phyloP scores from a whole-genome alignment of 2,113 vertebrate species.

The Proterorhinus semilunaris region DNA sequence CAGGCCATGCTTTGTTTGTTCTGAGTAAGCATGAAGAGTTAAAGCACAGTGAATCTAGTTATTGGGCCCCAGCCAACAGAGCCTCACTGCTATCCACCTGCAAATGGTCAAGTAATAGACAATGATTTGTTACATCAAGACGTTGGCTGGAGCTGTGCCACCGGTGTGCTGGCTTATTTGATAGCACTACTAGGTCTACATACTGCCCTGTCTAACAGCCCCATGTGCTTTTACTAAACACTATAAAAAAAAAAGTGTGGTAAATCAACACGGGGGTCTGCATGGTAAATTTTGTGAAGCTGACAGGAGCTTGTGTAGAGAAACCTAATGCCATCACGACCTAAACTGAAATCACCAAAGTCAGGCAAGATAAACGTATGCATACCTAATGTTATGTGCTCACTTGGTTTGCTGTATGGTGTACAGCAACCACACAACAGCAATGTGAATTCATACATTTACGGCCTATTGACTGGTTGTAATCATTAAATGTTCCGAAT shows the following conservation, averaged over 20 bases:
- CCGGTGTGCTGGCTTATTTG: slow-evolving; percentile 18
- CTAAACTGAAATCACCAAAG: slow-evolving; percentile 23
- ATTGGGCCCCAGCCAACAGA: neutral
- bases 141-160: slow-evolving; percentile 29
- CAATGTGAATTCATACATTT: no score
- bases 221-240: slow-evolving; percentile 37
- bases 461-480: neutral
- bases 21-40: slow-evolving; percentile 11
- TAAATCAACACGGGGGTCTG: slow-evolving; percentile 60
- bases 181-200: slow-evolving; percentile 32
- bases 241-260: slow-evolving; percentile 44
- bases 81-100: slow-evolving; percentile 20
- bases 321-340: slow-evolving; percentile 34
- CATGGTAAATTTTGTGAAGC: slow-evolving; percentile 49
- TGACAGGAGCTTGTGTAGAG: slow-evolving; percentile 38
- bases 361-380: slow-evolving; percentile 29
- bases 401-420: no score
- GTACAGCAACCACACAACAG: no score
- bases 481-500: neutral
- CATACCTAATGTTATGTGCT: no score
- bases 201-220: slow-evolving; percentile 56
- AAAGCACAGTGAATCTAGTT: neutral
- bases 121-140: slow-evolving; percentile 46
- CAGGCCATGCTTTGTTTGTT: slow-evolving; percentile 14
- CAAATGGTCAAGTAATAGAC: slow-evolving; percentile 32